Base-by-base conservation (phyloP, 2,797 vertebrate genomes). In the Cynodonichthys magdalenae region DNA sequence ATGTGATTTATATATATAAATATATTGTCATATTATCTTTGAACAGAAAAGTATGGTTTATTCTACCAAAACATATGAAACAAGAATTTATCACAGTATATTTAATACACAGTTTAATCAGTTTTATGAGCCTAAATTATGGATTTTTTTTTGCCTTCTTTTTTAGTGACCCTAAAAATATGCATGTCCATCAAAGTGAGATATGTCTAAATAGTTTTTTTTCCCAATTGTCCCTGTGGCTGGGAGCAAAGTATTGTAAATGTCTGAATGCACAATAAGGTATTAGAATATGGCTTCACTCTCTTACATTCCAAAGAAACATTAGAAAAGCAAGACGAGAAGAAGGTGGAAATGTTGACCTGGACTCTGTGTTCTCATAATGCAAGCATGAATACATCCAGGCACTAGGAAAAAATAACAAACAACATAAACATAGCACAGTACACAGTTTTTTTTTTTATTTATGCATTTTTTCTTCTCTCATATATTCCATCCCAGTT, bases 341-440 rank as follows among this genome's bases (percentile, higher is more conserved):
- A 91, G 95, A 95, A 95, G 93, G 93, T 93, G 94, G 92, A 93
- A 92, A 93, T 90, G 94, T 94, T 97, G 96, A 97, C 96, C 95
- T 98, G 74, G 94, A 46, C 18, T 45, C 27, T 45, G 64, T 42
- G 34, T 56, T 63, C 84, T 45, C 62, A 68, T 47, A 63, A 68
- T 67, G 69, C 65, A 66, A 63, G 46, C 60, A 45, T 61, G 51
- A 77, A 83, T 77, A 83, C 71, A 80, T 58, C n/a, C 63, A 73
- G 50, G 60, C 57, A 56, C 70, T 74, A 39, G 63, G 67, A 71
- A 73, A 12, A 39, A 12, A 39, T 14, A 39, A 12, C 11, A 12
- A 39, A 12, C 11, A 3, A 59, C 27, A 34, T 71, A 57, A 57
- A 69, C 72, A 71, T 71, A 69, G 69, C 61, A 62, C 57, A 72